Base-by-base conservation (phyloP, 2,797 vertebrate genomes). In the Parauchenoglanis ngamensis region DNA sequence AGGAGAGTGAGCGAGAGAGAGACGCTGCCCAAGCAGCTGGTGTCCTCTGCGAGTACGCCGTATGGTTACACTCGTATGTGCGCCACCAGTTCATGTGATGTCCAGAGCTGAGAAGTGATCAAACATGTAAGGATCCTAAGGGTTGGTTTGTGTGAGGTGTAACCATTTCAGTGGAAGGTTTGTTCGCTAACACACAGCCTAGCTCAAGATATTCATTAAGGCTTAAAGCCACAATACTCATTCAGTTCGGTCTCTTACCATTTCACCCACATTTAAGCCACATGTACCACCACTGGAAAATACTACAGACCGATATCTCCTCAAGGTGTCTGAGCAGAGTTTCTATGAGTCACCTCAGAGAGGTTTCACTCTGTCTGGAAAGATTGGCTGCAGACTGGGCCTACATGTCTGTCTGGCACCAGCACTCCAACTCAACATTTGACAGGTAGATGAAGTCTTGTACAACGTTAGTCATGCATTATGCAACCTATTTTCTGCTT, bases 341-440 rank as follows among this genome's bases (percentile, higher is more conserved):
- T 68, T 88, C 54, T 54, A 31, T 77, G 89, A 87, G 86, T 90
- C 89, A 91, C 84, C 56, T 77, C 59, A 78, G 54, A 59, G 63
- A 59, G 57, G 73, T 85, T 88, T 90, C 88, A 79, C 21, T 77
- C 77, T 89, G 59, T 56, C 78, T 91, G 88, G 87, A 90, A 89
- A 90, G 73, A 89, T 89, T 46, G 46, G 25, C 73, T 86, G 59
- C 68, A 88, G 83, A 83, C 70, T 28, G 6, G 72, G 57, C 75
- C 67, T 81, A 75, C 76, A 67, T 21, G 65, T 82, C 87, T 85
- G 85, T 81, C 87, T 89, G 79, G 85, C 88, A 89, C 85, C 57
- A 86, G 81, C 25, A 87, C 85, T 82, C 87, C 83, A 52, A 59
- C 70, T 46, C 56, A 59, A 25, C 52, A 44, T 44, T 13, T 49